Evolutionary conservation across 2,888 invertebrate genomes (phyloP).

Genomic region (Sinopyrophorus schimmeli): DNA sequence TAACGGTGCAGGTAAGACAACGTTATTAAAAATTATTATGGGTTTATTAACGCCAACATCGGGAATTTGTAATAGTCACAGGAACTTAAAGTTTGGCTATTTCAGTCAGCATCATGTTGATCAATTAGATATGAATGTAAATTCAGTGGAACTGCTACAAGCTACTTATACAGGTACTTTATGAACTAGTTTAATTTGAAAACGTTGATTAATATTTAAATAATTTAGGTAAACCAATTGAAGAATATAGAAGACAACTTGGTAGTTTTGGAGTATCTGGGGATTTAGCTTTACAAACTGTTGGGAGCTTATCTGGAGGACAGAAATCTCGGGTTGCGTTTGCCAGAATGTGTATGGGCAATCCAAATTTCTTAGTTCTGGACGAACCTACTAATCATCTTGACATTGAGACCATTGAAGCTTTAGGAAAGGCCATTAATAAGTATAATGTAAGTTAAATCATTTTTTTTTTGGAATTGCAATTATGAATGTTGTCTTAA

Average conservation of each 20-base stretch:
- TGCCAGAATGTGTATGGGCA: conserved; percentile 91
- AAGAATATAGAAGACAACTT: conserved; percentile 90
- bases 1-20: conserved; percentile 97
- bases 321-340: conserved; percentile 98
- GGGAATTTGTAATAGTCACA: conserved; percentile 85
- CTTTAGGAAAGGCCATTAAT: conserved; percentile 89
- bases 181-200: conserved; percentile 1
- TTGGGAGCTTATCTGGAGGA: conserved; percentile 94
- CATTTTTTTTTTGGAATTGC: neutral
- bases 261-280: conserved; percentile 97
- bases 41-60: conserved; percentile 79
- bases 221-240: conserved; percentile 75
- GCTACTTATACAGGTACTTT: conserved; percentile 77
- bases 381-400: conserved; percentile 99
- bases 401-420: conserved; percentile 98
- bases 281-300: conserved; percentile 89
- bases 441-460: conserved; percentile 76
- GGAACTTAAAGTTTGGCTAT: conserved; percentile 94
- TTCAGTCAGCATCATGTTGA: conserved; percentile 99
- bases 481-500: neutral
- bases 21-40: conserved; percentile 90
- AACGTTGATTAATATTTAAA: neutral
- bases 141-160: conserved; percentile 87
- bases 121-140: conserved; percentile 92
- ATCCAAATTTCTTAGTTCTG: conserved; percentile 95